Evolutionary conservation across 1,140 invertebrate species (phyloP).

Genomic region (Ceratosolen solmsi): DNA sequence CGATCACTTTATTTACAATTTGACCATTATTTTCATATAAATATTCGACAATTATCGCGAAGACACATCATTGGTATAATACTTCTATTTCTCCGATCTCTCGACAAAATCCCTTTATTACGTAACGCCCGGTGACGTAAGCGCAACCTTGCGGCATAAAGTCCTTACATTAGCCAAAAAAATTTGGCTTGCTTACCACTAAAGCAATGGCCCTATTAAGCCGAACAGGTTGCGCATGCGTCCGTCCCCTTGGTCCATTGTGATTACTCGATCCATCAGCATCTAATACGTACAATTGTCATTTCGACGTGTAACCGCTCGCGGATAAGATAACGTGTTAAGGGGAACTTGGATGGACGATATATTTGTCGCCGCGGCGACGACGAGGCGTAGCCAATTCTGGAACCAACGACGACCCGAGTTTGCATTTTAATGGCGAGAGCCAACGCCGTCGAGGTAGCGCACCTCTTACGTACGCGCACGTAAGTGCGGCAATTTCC

Average conservation of each 20-base stretch:
- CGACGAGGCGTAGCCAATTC: neutral
- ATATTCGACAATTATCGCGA: neutral
- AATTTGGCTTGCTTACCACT: no score
- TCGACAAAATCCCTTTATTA: neutral
- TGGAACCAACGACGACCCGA: slow-evolving; percentile 26
- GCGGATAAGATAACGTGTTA: no score
- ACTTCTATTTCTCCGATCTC: neutral
- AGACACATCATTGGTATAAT: neutral
- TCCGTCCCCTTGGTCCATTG: no score
- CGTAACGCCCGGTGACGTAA: neutral
- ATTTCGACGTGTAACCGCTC: no score
- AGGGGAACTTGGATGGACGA: no score
- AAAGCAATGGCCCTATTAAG: no score
- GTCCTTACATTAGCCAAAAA: no score
- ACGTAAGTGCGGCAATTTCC: neutral
- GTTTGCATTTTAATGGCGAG: slow-evolving; percentile 5
- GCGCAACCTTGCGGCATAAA: no score
- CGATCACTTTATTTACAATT: neutral
- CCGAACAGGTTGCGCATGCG: no score
- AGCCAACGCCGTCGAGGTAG: neutral
- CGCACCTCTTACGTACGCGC: neutral
- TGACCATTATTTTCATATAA: neutral
- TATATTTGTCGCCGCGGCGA: neutral
- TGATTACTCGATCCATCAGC: no score
- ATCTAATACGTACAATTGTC: no score